Evolutionary conservation across 2,113 vertebrate species (phyloP).

Genomic region (Peromyscus polionotus): DNA sequence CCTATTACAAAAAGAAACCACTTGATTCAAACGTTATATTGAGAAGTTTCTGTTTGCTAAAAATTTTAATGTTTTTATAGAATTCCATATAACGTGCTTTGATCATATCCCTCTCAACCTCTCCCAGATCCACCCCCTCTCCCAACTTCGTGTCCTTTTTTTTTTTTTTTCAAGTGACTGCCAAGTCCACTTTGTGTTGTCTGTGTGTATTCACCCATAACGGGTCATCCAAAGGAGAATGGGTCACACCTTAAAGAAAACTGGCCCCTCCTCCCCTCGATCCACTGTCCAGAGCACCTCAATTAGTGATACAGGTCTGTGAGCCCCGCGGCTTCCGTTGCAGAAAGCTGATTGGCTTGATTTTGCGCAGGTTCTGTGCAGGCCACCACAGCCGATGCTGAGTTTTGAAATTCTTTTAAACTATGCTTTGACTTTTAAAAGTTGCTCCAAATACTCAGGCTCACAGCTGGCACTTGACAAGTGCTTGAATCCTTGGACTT

Average conservation of each 20-base stretch:
- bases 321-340: not conserved
- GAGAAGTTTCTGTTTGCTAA: too few species aligned
- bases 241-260: not conserved
- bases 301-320: not conserved
- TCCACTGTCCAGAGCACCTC: too few species aligned
- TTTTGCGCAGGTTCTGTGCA: not conserved
- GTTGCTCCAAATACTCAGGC: not conserved
- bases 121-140: too few species aligned
- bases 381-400: not conserved
- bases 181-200: not conserved
- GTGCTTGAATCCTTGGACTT: not conserved
- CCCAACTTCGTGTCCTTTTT: not conserved
- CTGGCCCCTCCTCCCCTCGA: not conserved
- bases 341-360: not conserved
- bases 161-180: not conserved
- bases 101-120: too few species aligned
- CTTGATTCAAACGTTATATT: not conserved
- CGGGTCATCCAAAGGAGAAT: too few species aligned
- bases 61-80: too few species aligned
- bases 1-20: slow-evolving; percentile 13
- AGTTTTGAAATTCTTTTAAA: slow-evolving; percentile 16
- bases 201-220: not conserved
- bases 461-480: not conserved
- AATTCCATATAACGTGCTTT: too few species aligned
- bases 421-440: slow-evolving; percentile 50